Evolutionary conservation across 2,113 vertebrate species (phyloP), one percentile per base, ranked within the genome.

Genomic region (Scopus umbretta): DNA sequence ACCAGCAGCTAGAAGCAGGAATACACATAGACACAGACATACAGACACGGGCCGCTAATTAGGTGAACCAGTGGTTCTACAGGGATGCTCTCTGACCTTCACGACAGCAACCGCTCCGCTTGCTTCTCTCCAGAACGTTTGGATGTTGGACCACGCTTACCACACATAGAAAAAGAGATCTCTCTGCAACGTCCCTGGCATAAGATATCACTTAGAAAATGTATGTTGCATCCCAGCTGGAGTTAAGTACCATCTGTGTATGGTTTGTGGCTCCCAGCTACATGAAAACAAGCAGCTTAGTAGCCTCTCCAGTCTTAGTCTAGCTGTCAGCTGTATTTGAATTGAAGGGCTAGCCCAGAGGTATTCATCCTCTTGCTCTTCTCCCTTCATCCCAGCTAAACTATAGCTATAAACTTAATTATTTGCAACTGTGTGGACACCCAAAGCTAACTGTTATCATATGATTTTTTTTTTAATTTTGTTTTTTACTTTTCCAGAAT

Each of bases 191-290:
- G 4, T 61, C 49, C 62, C 73, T 76, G 50, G 23, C 1, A 0
- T 47, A 72, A 92, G 43, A 9, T 17, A 47, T 2, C 36, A 50
- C 68, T 65, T 81, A 53, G 36, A 32, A 80, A 93, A 89, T 36
- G 34, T 25, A 34, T 36, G 59, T 34, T 87, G 73, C 38, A 71
- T 79, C 85, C 38, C 92, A 94, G 78, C 78, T 84, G 88, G 70
- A 90, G 53, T 45, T 49, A 40, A 47, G 78, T 58, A 53, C 91
- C 59, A 81, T 74, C 78, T 58, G 27, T 40, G 50, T 78, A 12
- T 2, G 19, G n/a, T 53, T 92, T 0, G 0, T 81, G 58, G 34
- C 73, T 92, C 55, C 53, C 4, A 22, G 59, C 59, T 78, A 53
- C 42, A 16, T 13, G 42, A 65, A 76, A 92, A 66, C 12, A 61